Percentiles rank a stretch among this genome's conserved stretches.
These are phyloP conservation scores for Echinometra lucunter DNA, from an alignment of 53 echinoderm and acorn worm species.

Conservation along the genomic window DNA sequence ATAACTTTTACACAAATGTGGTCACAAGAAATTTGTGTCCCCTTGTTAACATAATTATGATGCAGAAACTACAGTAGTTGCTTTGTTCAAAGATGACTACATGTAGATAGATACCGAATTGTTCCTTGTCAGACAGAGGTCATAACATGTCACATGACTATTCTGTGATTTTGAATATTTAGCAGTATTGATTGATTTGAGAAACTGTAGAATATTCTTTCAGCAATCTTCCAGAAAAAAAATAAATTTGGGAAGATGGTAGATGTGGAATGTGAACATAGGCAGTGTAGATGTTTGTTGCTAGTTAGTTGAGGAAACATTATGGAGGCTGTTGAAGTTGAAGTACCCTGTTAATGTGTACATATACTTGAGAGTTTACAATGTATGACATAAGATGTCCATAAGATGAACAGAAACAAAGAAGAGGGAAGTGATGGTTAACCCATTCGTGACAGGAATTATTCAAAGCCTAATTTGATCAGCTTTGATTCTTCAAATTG, in stretches of 20 bases:
- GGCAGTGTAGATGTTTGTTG: not conserved
- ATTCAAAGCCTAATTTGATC: too few species aligned
- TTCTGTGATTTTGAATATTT: not conserved
- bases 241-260: not conserved
- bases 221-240: not conserved
- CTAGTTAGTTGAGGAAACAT: slow-evolving; percentile 4
- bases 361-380: not conserved
- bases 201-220: not conserved
- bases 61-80: too few species aligned
- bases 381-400: not conserved
- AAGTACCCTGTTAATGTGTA: slow-evolving; percentile 28
- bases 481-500: too few species aligned
- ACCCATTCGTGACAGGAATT: too few species aligned
- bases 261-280: not conserved
- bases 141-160: too few species aligned
- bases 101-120: too few species aligned
- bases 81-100: too few species aligned
- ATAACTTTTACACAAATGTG: too few species aligned
- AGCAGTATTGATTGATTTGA: not conserved
- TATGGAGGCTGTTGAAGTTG: not conserved
- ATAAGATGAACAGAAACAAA: not conserved
- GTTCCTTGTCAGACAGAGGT: too few species aligned
- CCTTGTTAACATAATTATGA: too few species aligned
- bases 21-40: too few species aligned
- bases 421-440: not conserved